Conservation (phyloP, 2,113 vertebrate species). For the Ginglymostoma cirratum region DNA sequence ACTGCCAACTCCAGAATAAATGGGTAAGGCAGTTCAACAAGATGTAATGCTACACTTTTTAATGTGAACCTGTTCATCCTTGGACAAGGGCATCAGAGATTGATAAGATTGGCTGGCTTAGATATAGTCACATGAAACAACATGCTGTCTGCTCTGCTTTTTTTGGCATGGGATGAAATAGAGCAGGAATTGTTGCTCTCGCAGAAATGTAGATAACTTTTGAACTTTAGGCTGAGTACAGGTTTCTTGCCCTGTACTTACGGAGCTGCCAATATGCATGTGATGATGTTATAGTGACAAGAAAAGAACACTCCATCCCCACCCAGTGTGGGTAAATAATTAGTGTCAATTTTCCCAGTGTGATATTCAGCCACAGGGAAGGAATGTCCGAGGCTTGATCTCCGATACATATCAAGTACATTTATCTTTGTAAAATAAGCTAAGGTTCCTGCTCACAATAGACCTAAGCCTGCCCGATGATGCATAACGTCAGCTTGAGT, state of each 20-base stretch:
- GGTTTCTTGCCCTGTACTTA: background rate
- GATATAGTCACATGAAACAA: background rate
- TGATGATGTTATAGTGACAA: background rate
- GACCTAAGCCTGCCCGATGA: background rate
- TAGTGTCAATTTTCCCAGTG: background rate
- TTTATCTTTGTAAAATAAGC: background rate
- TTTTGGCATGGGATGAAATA: background rate
- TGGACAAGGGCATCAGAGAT: background rate
- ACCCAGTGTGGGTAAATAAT: background rate
- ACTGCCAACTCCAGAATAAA: background rate
- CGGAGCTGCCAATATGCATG: background rate
- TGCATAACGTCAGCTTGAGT: background rate
- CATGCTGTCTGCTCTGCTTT: background rate
- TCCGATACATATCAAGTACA: background rate
- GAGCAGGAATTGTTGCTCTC: background rate
- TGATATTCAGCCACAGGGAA: background rate
- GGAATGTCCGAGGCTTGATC: background rate
- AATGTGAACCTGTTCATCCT: background rate
- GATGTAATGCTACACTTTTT: background rate
- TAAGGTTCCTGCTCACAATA: background rate
- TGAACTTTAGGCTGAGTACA: background rate
- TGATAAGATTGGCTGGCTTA: background rate
- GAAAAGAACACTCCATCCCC: background rate
- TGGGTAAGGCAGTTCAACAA: background rate
- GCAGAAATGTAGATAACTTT: background rate